Evolutionary conservation across 2,888 invertebrate species (phyloP), one percentile per base, ranked within the genome.

Genomic region (Neuroscelio doddi): DNA sequence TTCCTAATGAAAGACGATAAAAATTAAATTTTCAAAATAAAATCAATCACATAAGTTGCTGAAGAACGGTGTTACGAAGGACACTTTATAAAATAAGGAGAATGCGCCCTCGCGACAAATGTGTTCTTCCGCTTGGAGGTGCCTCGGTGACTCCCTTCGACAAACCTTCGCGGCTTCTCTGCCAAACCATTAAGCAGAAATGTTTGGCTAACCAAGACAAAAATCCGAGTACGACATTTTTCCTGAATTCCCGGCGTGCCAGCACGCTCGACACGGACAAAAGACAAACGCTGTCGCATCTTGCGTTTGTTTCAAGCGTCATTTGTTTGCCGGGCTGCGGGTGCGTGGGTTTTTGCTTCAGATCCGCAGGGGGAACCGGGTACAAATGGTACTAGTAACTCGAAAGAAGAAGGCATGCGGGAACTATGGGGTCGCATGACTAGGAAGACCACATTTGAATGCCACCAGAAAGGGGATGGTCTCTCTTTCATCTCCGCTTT

Each of bases 261-360:
- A 47, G 55, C 70, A 69, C 70, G 70, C 67, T 46, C 69, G 64
- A 68, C 79, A 78, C 80, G 81, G 77, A 80, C 78, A 74, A 80
- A 80, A 82, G 80, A 80, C 78, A 81, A 81, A 82, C 80, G 80
- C 71, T 73, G 73, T 66, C 71, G 76, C 75, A 75, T 81, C 80
- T 83, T 83, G 77, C 80, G 80, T 83, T 83, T 83, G 83, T 83
- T 84, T 83, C 84, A 83, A 83, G 83, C 83, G 79, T 82, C 83
- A 84, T 84, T 84, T 83, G 80, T 84, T 84, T 81, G 80, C 74
- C 72, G 73, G 74, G 69, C 69, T 69, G 64, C 68, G 68, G 67
- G 69, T 69, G 50, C 62, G 63, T 64, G 65, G 63, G 66, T 64
- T 51, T 51, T 59, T 41, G 61, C 49, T 45, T 47, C 56, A 41